Evolutionary conservation across 2,113 vertebrate species (phyloP), one percentile per base, ranked within the genome.

Genomic region (Ursus arctos): DNA sequence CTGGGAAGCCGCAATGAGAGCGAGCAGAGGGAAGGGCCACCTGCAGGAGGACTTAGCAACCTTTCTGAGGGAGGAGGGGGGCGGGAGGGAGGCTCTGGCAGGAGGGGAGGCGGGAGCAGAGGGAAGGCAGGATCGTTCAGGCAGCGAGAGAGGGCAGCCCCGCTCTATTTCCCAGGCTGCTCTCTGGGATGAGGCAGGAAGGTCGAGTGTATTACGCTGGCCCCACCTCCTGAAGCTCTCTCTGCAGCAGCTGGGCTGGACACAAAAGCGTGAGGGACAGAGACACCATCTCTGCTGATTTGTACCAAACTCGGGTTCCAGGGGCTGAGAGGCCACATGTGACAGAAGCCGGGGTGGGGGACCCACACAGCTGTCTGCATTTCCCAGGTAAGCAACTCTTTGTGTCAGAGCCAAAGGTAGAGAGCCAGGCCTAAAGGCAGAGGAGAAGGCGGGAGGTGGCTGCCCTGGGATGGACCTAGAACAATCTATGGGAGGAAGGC

Each of bases 81-180:
- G 67, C 6, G 28, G 67, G 51, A 61, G 36, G 59, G 79, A 67
- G 69, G 84, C 90, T 84, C 11, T 13, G 76, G n/a, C 59, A 15
- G 49, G 49, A 47, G 47, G 65, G 80, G n/a, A 80, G 93, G 72
- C 8, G 22, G 94, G 91, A 61, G 40, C 92, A 63, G 69, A 63
- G 81, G 49, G 67, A 33, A 24, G 31, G 69, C n/a, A 47, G 88
- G 83, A 94, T 28, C 40, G 28, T 69, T 85, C 88, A 77, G 93
- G 77, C 95, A 94, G 84, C 55, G 67, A 80, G 91, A 74, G n/a
- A 88, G 77, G 94, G 36, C 95, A 86, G 88, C 90, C 76, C 53
- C 22, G 6, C 88, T 91, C 84, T 71, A 36, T 69, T 95, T 97
- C 69, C 92, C 94, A 43, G 94, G 90, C 89, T 93, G 95, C 87